Evolutionary conservation across 2,888 invertebrate genomes (phyloP).

Genomic region (Sclerodermus sp.): DNA sequence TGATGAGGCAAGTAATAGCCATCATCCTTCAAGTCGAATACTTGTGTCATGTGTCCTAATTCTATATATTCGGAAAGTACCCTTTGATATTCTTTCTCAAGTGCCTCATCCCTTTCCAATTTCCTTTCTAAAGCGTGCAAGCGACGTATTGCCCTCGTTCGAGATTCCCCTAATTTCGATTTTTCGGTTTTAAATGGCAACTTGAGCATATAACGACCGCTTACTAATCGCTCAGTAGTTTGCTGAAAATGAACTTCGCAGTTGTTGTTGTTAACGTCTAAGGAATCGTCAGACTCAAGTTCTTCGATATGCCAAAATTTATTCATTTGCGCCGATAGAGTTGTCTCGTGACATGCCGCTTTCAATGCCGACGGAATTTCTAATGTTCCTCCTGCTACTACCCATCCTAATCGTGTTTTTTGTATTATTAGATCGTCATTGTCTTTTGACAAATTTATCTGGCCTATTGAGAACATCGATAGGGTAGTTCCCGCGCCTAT

Average conservation of each 20-base stretch:
- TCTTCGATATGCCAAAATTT: slow-evolving; percentile 13
- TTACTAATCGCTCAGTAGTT: not conserved
- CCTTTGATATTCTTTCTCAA: not conserved
- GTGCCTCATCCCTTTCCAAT: not conserved
- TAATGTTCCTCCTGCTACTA: slow-evolving; percentile 3
- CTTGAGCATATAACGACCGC: slow-evolving; percentile 6
- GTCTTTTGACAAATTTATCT: not conserved
- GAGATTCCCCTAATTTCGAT: not conserved
- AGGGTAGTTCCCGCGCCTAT: not conserved
- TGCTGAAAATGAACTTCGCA: slow-evolving; percentile 8
- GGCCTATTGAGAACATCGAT: slow-evolving; percentile 1
- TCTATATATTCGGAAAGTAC: not conserved
- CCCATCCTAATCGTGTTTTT: slow-evolving; percentile 14
- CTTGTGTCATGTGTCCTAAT: slow-evolving; percentile 4
- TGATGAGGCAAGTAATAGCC: slow-evolving; percentile 11
- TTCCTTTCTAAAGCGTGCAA: slow-evolving; percentile 1
- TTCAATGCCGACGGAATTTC: too few species aligned
- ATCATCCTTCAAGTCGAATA: not conserved
- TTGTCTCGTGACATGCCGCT: too few species aligned
- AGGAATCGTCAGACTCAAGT: not conserved
- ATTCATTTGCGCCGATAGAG: too few species aligned
- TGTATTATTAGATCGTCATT: not conserved
- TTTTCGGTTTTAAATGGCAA: slow-evolving; percentile 7
- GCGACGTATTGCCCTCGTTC: not conserved
- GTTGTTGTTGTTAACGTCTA: not conserved